A percentile compares a stretch with the other conserved stretches of the same genome.
Conservation (phyloP, 2,113 vertebrate species). For the Entosphenus tridentatus region DNA sequence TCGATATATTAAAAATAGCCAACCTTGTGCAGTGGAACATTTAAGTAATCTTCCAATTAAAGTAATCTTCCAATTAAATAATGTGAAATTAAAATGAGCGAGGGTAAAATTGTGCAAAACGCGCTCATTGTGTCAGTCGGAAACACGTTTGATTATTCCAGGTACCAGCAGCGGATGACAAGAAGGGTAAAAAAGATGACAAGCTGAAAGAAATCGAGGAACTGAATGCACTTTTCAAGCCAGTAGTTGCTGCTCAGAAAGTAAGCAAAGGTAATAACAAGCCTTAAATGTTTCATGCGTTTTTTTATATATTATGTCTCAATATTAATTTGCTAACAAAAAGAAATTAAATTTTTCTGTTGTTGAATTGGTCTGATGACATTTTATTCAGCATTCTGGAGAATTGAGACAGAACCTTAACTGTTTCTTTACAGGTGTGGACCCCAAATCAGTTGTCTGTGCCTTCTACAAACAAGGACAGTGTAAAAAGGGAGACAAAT, state of each 20-base stretch:
- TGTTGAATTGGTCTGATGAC: constrained; percentile 12
- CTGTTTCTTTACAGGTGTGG: constrained; percentile 36
- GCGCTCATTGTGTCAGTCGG: not conserved
- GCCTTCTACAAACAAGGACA: constrained; percentile 98
- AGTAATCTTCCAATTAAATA: not conserved
- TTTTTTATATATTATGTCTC: too few relatives aligned
- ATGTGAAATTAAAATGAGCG: not conserved
- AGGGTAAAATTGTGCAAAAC: not conserved
- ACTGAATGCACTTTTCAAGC: constrained; percentile 86
- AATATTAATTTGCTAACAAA: too few relatives aligned
- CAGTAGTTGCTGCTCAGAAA: constrained; percentile 81
- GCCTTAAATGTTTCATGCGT: too few relatives aligned
- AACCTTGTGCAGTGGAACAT: not conserved
- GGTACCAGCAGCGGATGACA: constrained; percentile 34
- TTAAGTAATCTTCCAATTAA: not conserved
- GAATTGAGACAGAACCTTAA: not conserved
- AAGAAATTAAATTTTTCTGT: constrained; percentile 7
- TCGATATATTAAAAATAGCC: not conserved
- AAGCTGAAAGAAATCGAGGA: constrained; percentile 91
- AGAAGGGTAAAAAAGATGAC: constrained; percentile 50
- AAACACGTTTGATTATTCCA: not conserved
- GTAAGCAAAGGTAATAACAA: constrained; percentile 62
- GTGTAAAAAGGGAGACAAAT: constrained; percentile 91
- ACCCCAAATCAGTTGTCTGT: constrained; percentile 91
- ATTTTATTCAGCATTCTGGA: too few relatives aligned